A percentile compares a stretch with the other conserved stretches of the same genome.
Evolutionary conservation across 1,140 invertebrate species (phyloP).

Genomic region (Pogonus chalceus): DNA sequence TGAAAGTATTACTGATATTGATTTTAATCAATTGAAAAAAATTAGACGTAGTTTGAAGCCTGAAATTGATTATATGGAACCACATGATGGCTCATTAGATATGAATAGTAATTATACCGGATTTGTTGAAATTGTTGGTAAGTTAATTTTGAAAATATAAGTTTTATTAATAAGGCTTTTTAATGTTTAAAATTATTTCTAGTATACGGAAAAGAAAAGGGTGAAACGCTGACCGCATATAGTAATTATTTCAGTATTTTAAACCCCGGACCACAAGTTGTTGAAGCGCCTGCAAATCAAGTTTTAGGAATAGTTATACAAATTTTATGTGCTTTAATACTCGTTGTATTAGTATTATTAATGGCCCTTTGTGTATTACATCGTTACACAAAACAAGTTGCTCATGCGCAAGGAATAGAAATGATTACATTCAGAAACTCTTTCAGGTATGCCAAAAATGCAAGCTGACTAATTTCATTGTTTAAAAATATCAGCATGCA

Average conservation of each 20-base stretch:
- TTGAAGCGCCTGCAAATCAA: slow-evolving; percentile 26
- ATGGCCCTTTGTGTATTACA: slow-evolving; percentile 59
- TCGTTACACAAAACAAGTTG: slow-evolving; percentile 58
- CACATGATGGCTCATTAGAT: slow-evolving; percentile 62
- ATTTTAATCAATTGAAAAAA: not conserved
- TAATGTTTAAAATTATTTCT: slow-evolving; percentile 13
- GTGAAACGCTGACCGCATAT: slow-evolving; percentile 37
- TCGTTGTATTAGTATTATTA: slow-evolving; percentile 53
- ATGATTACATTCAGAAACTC: slow-evolving; percentile 60
- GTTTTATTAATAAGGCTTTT: slow-evolving; percentile 8
- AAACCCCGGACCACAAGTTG: slow-evolving; percentile 38
- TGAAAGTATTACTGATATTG: too few relatives aligned
- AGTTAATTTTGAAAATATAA: slow-evolving; percentile 19
- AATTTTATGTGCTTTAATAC: slow-evolving; percentile 49
- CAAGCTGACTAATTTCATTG: too few relatives aligned
- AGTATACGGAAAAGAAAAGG: slow-evolving; percentile 12
- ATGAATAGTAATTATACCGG: slow-evolving; percentile 68
- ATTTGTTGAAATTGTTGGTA: slow-evolving; percentile 72
- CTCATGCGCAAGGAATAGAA: slow-evolving; percentile 63
- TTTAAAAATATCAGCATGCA: too few relatives aligned
- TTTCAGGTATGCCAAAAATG: slow-evolving; percentile 54
- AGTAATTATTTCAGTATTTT: slow-evolving; percentile 48
- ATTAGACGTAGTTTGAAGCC: slow-evolving; percentile 17
- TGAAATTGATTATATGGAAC: slow-evolving; percentile 28
- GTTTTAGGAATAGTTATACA: slow-evolving; percentile 37